Evolutionary conservation across 2,113 vertebrate genomes (phyloP).

Genomic region (Pontoporia blainvillei): DNA sequence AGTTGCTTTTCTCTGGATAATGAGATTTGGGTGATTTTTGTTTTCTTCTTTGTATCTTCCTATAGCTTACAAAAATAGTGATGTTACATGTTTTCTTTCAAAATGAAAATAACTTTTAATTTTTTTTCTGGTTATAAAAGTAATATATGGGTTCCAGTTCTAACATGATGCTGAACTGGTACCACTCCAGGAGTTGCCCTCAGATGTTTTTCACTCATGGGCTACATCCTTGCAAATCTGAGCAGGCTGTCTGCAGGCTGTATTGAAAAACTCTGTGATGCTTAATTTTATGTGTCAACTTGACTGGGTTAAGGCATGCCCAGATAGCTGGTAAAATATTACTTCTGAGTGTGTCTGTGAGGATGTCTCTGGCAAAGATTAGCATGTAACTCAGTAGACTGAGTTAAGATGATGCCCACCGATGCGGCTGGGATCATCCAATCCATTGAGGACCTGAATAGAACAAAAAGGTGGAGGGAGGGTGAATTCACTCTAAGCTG

Average conservation of each 20-base stretch:
- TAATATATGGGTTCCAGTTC: not conserved
- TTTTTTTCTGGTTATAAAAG: not conserved
- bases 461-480: not conserved
- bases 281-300: not conserved
- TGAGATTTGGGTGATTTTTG: not conserved
- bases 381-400: not conserved
- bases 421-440: not conserved
- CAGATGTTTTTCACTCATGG: constrained; percentile 58
- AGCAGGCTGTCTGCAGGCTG: constrained; percentile 68
- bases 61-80: not conserved
- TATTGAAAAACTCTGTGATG: constrained; percentile 58
- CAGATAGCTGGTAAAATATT: not conserved
- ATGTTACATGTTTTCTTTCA: not conserved
- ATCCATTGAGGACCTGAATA: not conserved
- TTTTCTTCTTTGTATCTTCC: not conserved
- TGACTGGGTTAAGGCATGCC: not conserved
- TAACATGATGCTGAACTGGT: not conserved
- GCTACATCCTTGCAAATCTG: constrained; percentile 49
- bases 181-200: constrained; percentile 22
- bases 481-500: not conserved
- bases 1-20: not conserved
- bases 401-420: not conserved
- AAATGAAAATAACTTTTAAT: not conserved
- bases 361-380: not conserved
- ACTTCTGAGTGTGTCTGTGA: not conserved